These are phyloP conservation scores for Xenopus petersii DNA, from an alignment of 2,797 vertebrate genomes.

Conservation along the genomic window DNA sequence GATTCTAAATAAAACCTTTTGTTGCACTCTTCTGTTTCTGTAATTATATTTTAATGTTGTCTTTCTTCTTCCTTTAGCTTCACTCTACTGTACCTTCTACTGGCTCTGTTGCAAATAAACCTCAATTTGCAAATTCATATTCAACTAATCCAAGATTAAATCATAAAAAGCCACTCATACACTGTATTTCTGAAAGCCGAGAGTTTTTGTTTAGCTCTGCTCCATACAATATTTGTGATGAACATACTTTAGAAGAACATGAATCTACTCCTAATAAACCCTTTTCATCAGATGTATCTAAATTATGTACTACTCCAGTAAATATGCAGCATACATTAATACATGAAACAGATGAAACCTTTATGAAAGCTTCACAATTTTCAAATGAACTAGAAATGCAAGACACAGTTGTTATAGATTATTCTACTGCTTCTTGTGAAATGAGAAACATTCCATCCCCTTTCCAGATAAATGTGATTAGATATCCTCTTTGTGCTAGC, in stretches of 20 bases:
- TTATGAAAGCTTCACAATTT: slow-evolving; percentile 10
- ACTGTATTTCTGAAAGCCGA: slow-evolving; percentile 36
- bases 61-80: slow-evolving; percentile 68
- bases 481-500: slow-evolving; percentile 76
- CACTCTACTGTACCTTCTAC: slow-evolving; percentile 64
- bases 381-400: slow-evolving; percentile 43
- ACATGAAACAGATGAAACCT: slow-evolving; percentile 30
- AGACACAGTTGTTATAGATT: slow-evolving; percentile 43
- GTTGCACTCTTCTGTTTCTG: no score
- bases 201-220: neutral
- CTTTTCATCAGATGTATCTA: neutral
- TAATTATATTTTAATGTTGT: slow-evolving; percentile 26
- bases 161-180: slow-evolving; percentile 48
- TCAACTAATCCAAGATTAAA: slow-evolving; percentile 63
- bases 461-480: slow-evolving; percentile 71
- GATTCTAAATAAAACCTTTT: no score
- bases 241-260: neutral
- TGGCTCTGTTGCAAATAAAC: slow-evolving; percentile 66
- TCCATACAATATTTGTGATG: neutral
- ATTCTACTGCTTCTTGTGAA: slow-evolving; percentile 65
- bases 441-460: slow-evolving; percentile 70
- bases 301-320: slow-evolving; percentile 21
- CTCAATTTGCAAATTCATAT: slow-evolving; percentile 64
- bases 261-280: neutral
- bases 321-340: slow-evolving; percentile 38